Base-by-base conservation (phyloP, 2,797 vertebrate genomes). In the Cryptoprocta ferox region DNA sequence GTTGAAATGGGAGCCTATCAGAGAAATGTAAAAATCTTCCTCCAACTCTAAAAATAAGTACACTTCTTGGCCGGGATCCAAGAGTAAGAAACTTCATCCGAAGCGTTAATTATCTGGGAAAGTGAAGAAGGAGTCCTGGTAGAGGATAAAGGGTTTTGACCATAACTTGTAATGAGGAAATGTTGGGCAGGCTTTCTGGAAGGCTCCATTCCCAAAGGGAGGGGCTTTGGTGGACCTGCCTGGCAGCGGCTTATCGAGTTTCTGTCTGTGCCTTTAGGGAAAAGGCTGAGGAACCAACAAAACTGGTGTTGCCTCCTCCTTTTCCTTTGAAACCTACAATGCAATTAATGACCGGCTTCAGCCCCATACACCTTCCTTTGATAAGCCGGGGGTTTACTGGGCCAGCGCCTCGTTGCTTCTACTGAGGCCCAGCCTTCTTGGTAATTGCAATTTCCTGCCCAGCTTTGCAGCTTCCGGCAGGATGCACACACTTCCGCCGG, bases 291-390 rank as follows among this genome's bases (percentile, higher is more conserved):
- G 42, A 21, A 7, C 68, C 68, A 35, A 13, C 48, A 26, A 30
- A 21, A n/a, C 50, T 42, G 68, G 45, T 15, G 10, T 48, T 1
- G 19, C 56, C 70, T 16, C 91, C 81, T 85, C 68, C 42, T 93
- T 66, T 95, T 91, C 95, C 97, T 97, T 87, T 79, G 82, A 45
- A 89, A 95, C 28, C 42, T 39, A 15, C 35, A 5, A 3, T 26
- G 68, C 37, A 21, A 30, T 78, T 91, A 76, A 78, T 81, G 35
- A 50, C 75, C 65, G 73, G 90, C 48, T 12, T 13, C 26, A 1
- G 42, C 61, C 32, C 56, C 24, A 18, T 5, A n/a, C 11, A 30
- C 92, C 85, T 95, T 79, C 92, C 78, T 80, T 35, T 13, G 42
- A 15, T 42, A n/a, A 76, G 68, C 45, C 26, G 0, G 0, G 0